phyloP scores from a whole-genome alignment of 1,140 invertebrate species.

The Drosophila pallidifrons region DNA sequence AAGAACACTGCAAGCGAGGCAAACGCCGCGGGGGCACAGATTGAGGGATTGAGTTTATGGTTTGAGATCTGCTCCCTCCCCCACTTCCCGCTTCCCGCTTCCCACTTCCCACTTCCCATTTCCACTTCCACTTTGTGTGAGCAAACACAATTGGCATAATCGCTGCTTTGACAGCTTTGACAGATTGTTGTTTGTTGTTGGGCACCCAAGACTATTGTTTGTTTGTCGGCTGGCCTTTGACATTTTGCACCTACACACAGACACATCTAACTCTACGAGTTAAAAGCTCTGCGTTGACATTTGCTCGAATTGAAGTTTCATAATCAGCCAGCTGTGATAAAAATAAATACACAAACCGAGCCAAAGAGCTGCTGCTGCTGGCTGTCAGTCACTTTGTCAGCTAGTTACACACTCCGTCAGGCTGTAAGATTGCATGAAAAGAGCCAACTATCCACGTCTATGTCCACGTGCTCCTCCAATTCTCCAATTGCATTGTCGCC shows the following conservation, averaged over 20 bases:
- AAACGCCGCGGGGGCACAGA: background rate
- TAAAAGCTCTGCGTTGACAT: constrained; percentile 6
- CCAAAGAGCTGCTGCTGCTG: background rate
- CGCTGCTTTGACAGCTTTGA: constrained; percentile 64
- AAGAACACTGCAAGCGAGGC: constrained; percentile 5
- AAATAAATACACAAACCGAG: constrained; percentile 44
- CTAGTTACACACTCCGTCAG: constrained; percentile 6
- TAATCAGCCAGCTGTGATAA: constrained; percentile 55
- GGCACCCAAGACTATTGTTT: background rate
- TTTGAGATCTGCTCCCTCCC: background rate
- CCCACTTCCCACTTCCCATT: too few relatives aligned
- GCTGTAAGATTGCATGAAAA: constrained; percentile 10
- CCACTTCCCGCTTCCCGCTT: too few relatives aligned
- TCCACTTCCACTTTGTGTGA: background rate
- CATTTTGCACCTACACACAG: constrained; percentile 1
- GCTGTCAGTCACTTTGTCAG: constrained; percentile 5
- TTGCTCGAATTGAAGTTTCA: constrained; percentile 46
- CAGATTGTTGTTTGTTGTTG: constrained; percentile 57
- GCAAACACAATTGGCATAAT: constrained; percentile 54
- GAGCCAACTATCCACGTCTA: background rate
- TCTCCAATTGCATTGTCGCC: constrained; percentile 19
- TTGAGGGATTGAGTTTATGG: background rate
- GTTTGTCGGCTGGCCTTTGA: constrained; percentile 6
- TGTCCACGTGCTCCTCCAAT: constrained; percentile 5
- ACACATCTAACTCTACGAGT: background rate